Conservation (phyloP, 2,888 invertebrate species). For the Eumerus sabulonum region DNA sequence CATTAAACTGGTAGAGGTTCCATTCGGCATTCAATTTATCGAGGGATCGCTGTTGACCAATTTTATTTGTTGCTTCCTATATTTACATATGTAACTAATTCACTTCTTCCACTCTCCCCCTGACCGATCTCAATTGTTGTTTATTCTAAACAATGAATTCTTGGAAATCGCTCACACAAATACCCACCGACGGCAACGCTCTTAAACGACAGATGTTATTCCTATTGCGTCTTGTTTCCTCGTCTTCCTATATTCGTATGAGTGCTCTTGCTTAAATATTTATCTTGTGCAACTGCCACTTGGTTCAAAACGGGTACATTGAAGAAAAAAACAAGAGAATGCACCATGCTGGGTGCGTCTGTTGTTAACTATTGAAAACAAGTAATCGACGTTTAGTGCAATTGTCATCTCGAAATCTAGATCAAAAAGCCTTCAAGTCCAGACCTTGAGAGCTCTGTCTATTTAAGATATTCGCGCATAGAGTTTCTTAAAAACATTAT, state of each 20-base stretch:
- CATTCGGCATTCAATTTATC: no score
- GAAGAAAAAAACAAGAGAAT: no score
- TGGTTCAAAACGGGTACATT: not conserved
- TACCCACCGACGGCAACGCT: constrained; percentile 21
- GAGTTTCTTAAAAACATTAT: no score
- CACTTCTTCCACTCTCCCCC: not conserved
- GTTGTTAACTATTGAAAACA: no score
- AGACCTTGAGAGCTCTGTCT: no score
- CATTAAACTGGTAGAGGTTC: no score
- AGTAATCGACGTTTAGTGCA: no score
- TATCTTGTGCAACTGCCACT: constrained; percentile 11
- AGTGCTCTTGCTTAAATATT: constrained; percentile 3
- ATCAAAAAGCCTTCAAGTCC: no score
- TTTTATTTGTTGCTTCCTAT: constrained; percentile 1
- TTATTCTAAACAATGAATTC: constrained; percentile 22
- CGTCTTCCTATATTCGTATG: constrained; percentile 7
- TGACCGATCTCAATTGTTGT: constrained; percentile 13
- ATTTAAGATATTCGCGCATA: no score
- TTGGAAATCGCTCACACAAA: constrained; percentile 19
- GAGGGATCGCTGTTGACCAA: constrained; percentile 1
- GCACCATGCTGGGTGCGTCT: no score
- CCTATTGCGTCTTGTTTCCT: not conserved
- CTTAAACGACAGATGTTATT: constrained; percentile 25
- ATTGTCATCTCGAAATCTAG: no score
- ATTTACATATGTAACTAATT: not conserved